Evolutionary conservation across 2,797 vertebrate species (phyloP), one percentile per base, ranked within the genome.

Genomic region (Etheostoma perlongum): DNA sequence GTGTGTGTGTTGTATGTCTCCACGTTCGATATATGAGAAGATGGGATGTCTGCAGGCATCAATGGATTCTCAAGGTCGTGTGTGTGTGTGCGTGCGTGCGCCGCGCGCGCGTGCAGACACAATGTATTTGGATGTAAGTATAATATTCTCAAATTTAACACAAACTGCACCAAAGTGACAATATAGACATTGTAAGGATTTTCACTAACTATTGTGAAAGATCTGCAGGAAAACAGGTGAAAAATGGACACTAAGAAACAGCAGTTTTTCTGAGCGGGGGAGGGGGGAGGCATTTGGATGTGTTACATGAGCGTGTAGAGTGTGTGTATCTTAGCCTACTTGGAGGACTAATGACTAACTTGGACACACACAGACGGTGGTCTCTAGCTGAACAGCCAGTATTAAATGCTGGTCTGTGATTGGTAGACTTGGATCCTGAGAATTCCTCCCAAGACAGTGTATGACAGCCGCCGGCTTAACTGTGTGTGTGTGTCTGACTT

Each of bases 381-480:
- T 86, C 77, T 87, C 62, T 18, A 80, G 65, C 9, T 88, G 76
- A 90, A 85, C 86, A 82, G 86, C 53, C 48, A 25, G 65, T 63
- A 52, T 84, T 72, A 84, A 83, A 74, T 18, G 16, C 82, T 59
- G n/a, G 3, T 54, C 55, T 81, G 61, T 82, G 85, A 90, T 90
- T 91, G 90, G 91, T 60, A 70, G 23, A 74, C 53, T 67, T 44
- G 65, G 81, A 81, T 74, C 78, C 75, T 83, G 83, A 75, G 86
- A 91, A 85, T 85, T 85, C 59, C 51, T 76, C 76, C 15, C 51
- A 64, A 66, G 48, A 63, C 60, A 55, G 57, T 27, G 60, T 69
- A 25, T 69, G 66, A 81, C 57, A 66, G 72, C 3, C 2, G 14
- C 27, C 0, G 16, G 14, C 47, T 74, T 58, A 67, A 73, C 71